These are phyloP conservation scores for Nemapogon koenigi DNA, from an alignment of 2,888 invertebrate species.

Conservation along the genomic window DNA sequence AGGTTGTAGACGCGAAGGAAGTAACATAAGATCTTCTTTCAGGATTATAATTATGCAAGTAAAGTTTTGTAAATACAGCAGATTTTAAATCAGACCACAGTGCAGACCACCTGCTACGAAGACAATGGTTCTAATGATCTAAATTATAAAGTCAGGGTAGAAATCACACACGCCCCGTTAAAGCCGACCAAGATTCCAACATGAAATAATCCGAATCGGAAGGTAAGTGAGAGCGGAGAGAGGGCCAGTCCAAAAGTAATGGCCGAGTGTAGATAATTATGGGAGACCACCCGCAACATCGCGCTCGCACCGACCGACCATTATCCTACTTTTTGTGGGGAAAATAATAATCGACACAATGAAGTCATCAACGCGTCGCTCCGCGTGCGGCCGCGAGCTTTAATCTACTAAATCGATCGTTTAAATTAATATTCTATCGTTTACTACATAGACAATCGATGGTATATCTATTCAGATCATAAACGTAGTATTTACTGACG, in stretches of 20 bases:
- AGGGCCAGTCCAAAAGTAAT: conserved; percentile 23
- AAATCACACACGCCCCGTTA: conserved; percentile 3
- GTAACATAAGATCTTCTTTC: too few species aligned
- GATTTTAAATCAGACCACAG: too few species aligned
- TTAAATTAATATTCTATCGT: conserved; percentile 6
- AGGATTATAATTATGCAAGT: too few species aligned
- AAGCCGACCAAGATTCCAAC: conserved; percentile 2
- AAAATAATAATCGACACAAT: conserved; percentile 44
- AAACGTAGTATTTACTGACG: too few species aligned
- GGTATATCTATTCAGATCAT: too few species aligned
- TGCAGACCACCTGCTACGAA: conserved; percentile 2
- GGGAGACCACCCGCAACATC: conserved; percentile 9
- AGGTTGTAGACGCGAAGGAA: too few species aligned
- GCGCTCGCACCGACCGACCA: conserved; percentile 21
- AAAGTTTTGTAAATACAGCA: too few species aligned
- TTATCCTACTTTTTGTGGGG: conserved; percentile 40
- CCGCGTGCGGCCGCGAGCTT: conserved; percentile 9
- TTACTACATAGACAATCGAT: too few species aligned
- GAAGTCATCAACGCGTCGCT: conserved; percentile 38
- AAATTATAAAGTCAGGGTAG: conserved; percentile 1
- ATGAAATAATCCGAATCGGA: not conserved
- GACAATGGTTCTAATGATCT: not conserved
- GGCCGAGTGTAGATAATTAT: conserved; percentile 33
- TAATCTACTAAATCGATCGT: conserved; percentile 12
- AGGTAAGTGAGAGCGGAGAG: conserved; percentile 5